Conservation (phyloP, 92 coral and sea anemone species). For the Hydrozoanthus gracilis region DNA sequence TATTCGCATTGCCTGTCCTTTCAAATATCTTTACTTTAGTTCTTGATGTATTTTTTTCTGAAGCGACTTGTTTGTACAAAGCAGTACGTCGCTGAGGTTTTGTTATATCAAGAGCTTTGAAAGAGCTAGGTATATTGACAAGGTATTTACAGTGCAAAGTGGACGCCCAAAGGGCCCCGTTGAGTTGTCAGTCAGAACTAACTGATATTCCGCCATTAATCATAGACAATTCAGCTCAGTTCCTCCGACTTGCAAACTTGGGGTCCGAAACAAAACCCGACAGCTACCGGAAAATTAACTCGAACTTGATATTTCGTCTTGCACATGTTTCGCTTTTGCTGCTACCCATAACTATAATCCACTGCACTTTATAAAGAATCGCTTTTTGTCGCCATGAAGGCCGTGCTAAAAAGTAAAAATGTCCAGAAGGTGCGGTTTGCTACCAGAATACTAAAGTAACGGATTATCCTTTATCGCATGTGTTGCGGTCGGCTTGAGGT, state of each 20-base stretch:
- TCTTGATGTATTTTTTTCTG: no score
- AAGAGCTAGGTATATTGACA: no score
- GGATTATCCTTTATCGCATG: not conserved
- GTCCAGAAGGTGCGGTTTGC: not conserved
- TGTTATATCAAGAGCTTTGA: no score
- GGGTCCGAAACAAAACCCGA: not conserved
- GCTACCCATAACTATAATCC: no score
- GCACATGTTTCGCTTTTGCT: no score
- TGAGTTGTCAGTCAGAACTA: slow-evolving; percentile 10
- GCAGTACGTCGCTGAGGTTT: no score
- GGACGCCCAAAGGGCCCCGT: slow-evolving; percentile 7
- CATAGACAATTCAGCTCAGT: not conserved
- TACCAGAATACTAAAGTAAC: not conserved
- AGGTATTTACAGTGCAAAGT: not conserved
- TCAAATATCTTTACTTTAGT: no score
- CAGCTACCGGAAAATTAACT: no score
- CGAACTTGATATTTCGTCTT: no score
- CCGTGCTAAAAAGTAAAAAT: not conserved
- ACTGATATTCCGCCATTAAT: not conserved
- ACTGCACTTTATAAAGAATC: no score
- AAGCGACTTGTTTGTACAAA: no score
- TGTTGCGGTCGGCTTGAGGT: not conserved
- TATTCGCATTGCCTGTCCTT: no score
- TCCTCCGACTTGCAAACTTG: not conserved
- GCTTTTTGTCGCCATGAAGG: not conserved